phyloP scores from a whole-genome alignment of 1,140 invertebrate species.

The Cyphomyrmex costatus region DNA sequence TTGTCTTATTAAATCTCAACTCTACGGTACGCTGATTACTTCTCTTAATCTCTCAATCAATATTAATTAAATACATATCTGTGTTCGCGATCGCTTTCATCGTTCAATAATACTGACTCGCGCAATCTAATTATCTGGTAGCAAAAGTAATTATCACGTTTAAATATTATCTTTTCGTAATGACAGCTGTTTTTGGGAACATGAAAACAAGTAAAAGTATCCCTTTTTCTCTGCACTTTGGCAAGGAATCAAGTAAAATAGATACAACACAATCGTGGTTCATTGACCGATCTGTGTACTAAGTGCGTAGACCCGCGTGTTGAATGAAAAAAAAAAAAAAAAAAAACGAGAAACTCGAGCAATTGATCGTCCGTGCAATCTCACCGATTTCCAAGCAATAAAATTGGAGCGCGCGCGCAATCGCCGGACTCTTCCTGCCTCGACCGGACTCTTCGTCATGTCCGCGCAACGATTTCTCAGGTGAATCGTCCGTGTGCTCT shows the following conservation, averaged over 20 bases:
- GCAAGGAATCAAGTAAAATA: conserved; percentile 27
- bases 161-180: conserved; percentile 21
- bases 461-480: conserved; percentile 48
- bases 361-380: conserved; percentile 41
- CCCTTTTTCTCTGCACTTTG: background rate
- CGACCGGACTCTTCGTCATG: conserved; percentile 56
- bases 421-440: conserved; percentile 47
- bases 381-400: conserved; percentile 58
- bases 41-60: conserved; percentile 41
- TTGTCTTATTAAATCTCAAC: conserved; percentile 33
- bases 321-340: conserved; percentile 26
- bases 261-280: conserved; percentile 31
- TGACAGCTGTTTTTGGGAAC: conserved; percentile 3
- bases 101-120: conserved; percentile 9
- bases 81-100: conserved; percentile 24
- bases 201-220: background rate
- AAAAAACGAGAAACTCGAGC: conserved; percentile 28
- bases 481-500: conserved; percentile 37
- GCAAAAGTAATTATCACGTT: conserved; percentile 33
- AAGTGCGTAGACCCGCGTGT: background rate
- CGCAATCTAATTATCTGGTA: background rate
- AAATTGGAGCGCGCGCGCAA: conserved; percentile 60
- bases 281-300: conserved; percentile 6
- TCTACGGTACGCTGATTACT: conserved; percentile 37
- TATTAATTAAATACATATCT: conserved; percentile 55